Evolutionary conservation across 2,113 vertebrate genomes (phyloP).

Genomic region (Mormoops blainvillei): DNA sequence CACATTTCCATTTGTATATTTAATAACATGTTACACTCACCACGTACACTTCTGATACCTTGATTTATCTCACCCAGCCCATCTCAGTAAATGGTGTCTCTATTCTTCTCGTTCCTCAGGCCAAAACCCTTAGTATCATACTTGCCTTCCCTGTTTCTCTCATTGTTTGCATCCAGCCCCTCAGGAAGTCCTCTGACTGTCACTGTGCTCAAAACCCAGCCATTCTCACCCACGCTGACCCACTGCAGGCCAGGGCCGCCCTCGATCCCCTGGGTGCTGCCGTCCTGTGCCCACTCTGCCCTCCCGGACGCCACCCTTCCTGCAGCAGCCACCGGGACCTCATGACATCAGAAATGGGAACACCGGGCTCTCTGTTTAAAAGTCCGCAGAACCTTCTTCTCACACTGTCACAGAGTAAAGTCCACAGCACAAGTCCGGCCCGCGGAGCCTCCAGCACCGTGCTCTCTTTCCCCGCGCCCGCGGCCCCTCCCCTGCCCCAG

Average conservation of each 20-base stretch:
- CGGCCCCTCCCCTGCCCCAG: background rate
- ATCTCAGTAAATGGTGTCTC: background rate
- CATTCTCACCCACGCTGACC: too few species aligned
- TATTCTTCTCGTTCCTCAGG: background rate
- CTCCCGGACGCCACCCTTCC: background rate
- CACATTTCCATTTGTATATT: background rate
- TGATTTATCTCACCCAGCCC: background rate
- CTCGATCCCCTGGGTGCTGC: fast-evolving
- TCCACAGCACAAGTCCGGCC: background rate
- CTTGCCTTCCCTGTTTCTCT: background rate
- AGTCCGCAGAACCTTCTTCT: background rate
- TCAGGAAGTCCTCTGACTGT: background rate
- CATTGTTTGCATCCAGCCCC: background rate
- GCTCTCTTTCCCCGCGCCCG: background rate
- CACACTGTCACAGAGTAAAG: background rate
- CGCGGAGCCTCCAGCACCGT: background rate
- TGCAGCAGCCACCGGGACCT: background rate
- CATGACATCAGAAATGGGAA: background rate
- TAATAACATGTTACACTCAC: background rate
- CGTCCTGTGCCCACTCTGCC: background rate
- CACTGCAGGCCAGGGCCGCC: too few species aligned
- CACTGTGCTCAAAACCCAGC: too few species aligned
- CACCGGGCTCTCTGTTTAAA: background rate
- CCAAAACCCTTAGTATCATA: background rate
- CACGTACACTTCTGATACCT: background rate